Evolutionary conservation across 2,888 invertebrate species (phyloP).

Genomic region (Nysson spinosus): DNA sequence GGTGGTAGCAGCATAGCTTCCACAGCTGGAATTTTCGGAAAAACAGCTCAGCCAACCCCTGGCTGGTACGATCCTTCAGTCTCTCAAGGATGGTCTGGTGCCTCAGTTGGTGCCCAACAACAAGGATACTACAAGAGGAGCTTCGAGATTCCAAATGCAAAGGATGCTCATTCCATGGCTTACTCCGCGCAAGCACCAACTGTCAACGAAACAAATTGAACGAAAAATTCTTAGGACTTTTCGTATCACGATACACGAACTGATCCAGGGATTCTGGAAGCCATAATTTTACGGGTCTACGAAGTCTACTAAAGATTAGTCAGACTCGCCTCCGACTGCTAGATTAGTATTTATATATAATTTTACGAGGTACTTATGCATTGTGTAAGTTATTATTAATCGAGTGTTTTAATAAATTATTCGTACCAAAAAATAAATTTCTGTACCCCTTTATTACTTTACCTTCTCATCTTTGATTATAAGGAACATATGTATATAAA

Average conservation of each 20-base stretch:
- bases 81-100: constrained; percentile 68
- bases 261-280: constrained; percentile 13
- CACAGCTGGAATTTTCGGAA: constrained; percentile 67
- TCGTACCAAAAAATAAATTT: constrained; percentile 35
- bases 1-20: constrained; percentile 76
- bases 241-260: constrained; percentile 6
- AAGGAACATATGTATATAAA: too few relatives aligned
- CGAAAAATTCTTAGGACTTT: neutral
- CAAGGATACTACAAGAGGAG: constrained; percentile 76
- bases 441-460: too few relatives aligned
- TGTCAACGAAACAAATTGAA: constrained; percentile 41
- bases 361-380: constrained; percentile 45
- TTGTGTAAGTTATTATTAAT: constrained; percentile 60
- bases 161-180: constrained; percentile 84
- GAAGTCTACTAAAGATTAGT: constrained; percentile 1
- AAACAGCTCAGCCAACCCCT: constrained; percentile 56
- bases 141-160: constrained; percentile 79
- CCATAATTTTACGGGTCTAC: constrained; percentile 30
- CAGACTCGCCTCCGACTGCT: constrained; percentile 59
- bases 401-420: constrained; percentile 56
- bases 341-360: constrained; percentile 67
- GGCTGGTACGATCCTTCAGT: constrained; percentile 58
- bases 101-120: constrained; percentile 56
- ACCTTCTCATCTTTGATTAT: too few relatives aligned
- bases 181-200: constrained; percentile 83